A percentile compares a stretch with the other conserved stretches of the same genome.
Conservation (phyloP, 2,888 invertebrate species). For the Phoenoteleia sp. region DNA sequence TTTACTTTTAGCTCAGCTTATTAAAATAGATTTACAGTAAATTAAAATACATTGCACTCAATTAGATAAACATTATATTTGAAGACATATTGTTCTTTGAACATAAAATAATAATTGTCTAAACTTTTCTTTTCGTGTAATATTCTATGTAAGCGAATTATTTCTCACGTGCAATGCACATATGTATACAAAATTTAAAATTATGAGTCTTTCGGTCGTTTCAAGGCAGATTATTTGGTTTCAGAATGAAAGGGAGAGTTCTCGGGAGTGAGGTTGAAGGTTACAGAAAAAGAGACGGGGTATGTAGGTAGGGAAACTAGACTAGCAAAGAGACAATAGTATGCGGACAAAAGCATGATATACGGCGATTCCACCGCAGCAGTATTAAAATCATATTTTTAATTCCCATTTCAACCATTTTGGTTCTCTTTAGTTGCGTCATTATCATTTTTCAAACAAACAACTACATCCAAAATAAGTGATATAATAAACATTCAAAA, state of each 20-base stretch:
- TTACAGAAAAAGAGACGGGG: constrained; percentile 63
- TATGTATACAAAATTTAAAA: constrained; percentile 76
- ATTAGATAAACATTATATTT: too few species aligned
- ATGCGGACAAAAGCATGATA: constrained; percentile 86
- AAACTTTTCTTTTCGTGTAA: too few species aligned
- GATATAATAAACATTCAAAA: too few species aligned
- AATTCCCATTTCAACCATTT: constrained; percentile 76
- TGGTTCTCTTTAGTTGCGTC: not conserved
- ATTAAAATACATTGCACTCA: too few species aligned
- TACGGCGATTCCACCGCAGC: constrained; percentile 82
- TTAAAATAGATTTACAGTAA: too few species aligned
- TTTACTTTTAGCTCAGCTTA: too few species aligned
- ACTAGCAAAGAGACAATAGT: constrained; percentile 84
- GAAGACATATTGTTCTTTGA: too few species aligned
- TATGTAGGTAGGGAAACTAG: constrained; percentile 76
- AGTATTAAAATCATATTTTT: constrained; percentile 86
- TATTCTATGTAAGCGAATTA: not conserved
- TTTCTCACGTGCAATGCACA: not conserved
- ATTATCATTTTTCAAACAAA: not conserved
- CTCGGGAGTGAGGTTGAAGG: constrained; percentile 41
- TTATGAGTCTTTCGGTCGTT: constrained; percentile 75
- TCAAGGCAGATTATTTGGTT: constrained; percentile 20
- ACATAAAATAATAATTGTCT: too few species aligned
- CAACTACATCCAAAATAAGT: not conserved
- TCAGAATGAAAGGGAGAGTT: constrained; percentile 26